Percentiles rank a stretch among this genome's conserved stretches.
Conservation (phyloP, 2,888 invertebrate species). For the Aphodius sticticus region DNA sequence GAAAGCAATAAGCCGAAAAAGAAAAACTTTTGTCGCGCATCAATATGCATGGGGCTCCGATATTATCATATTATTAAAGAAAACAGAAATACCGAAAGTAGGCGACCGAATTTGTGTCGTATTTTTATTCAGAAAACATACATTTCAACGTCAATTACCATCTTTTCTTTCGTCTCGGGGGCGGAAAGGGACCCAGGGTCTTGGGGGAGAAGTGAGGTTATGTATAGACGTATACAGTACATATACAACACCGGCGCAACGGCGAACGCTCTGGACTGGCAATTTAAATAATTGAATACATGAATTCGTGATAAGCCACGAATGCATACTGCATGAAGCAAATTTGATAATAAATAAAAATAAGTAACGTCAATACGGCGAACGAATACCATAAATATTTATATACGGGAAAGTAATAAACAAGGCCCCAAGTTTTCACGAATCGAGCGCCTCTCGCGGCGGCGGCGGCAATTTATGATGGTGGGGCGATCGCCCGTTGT, state of each 20-base stretch:
- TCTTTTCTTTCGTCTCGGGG: constrained; percentile 52
- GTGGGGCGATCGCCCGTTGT: constrained; percentile 45
- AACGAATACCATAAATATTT: constrained; percentile 54
- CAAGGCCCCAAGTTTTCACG: constrained; percentile 34
- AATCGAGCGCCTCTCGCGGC: constrained; percentile 29
- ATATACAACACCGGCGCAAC: constrained; percentile 9
- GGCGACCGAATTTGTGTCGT: constrained; percentile 11
- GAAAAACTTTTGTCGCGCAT: constrained; percentile 33
- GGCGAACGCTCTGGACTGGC: constrained; percentile 36
- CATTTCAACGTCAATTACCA: constrained; percentile 52
- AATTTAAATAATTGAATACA: constrained; percentile 63
- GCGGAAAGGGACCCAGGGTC: background rate
- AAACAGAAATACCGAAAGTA: constrained; percentile 35
- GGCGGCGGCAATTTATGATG: constrained; percentile 46
- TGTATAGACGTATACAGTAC: constrained; percentile 44
- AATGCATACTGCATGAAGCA: constrained; percentile 61
- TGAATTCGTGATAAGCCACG: constrained; percentile 61
- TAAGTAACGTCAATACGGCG: constrained; percentile 54
- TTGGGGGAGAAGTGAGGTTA: constrained; percentile 13
- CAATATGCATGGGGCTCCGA: constrained; percentile 43
- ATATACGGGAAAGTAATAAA: constrained; percentile 56
- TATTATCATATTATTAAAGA: constrained; percentile 48
- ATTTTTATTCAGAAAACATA: constrained; percentile 43
- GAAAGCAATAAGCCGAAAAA: constrained; percentile 22
- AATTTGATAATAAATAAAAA: constrained; percentile 62